Evolutionary conservation across 2,797 vertebrate species (phyloP).

Genomic region (Lerista edwardsae): DNA sequence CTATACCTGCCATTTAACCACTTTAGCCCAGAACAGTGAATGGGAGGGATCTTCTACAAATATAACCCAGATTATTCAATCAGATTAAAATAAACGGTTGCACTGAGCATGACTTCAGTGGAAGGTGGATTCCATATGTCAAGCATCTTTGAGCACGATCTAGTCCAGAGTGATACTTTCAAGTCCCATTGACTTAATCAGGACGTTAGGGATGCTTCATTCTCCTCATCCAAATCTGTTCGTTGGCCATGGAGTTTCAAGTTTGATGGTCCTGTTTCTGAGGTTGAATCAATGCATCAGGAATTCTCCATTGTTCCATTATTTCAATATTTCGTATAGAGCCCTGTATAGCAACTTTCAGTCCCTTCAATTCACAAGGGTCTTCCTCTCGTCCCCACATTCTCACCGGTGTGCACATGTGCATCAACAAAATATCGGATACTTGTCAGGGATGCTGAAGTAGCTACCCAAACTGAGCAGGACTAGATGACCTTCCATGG

Average conservation of each 20-base stretch:
- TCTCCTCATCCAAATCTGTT: neutral
- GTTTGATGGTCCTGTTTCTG: neutral
- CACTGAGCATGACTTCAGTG: neutral
- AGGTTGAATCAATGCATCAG: neutral
- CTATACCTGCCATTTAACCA: constrained; percentile 44
- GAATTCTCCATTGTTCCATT: neutral
- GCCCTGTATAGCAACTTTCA: no score
- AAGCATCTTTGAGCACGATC: neutral
- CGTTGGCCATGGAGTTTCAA: neutral
- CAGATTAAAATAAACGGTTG: neutral
- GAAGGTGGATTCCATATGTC: neutral
- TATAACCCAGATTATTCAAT: neutral
- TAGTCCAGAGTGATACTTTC: neutral
- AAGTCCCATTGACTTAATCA: neutral
- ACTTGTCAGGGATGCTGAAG: no score
- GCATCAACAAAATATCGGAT: neutral
- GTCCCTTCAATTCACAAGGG: neutral
- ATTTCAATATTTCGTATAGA: neutral
- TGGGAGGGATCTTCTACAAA: constrained; percentile 1
- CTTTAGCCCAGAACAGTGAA: constrained; percentile 5
- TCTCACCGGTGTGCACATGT: neutral
- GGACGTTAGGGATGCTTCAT: neutral
- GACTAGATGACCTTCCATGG: no score
- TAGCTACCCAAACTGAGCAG: no score
- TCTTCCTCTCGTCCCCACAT: no score